Evolutionary conservation across 92 coral and sea anemone species (phyloP).

Genomic region (Anthopleura xanthogrammica): DNA sequence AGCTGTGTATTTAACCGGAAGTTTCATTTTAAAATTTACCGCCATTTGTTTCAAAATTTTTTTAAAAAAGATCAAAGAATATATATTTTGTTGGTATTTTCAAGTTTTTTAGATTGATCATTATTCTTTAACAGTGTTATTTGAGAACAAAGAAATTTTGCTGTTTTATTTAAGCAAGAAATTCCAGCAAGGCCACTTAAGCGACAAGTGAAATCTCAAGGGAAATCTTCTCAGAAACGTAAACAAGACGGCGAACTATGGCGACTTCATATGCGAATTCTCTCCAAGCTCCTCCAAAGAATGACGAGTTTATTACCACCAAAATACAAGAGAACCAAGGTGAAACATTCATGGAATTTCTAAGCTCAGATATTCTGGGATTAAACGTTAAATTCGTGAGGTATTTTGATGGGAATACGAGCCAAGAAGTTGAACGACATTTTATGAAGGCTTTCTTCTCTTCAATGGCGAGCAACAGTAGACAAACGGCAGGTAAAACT

Average conservation of each 20-base stretch:
- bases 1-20: background rate
- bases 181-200: background rate
- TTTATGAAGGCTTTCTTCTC: conserved; percentile 25
- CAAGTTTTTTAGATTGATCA: background rate
- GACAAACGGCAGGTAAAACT: background rate
- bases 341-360: conserved; percentile 42
- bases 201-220: conserved; percentile 4
- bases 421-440: conserved; percentile 48
- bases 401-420: conserved; percentile 43
- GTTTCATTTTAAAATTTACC: background rate
- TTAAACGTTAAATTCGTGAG: conserved; percentile 29
- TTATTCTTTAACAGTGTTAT: background rate
- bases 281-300: conserved; percentile 18
- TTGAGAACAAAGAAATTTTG: background rate
- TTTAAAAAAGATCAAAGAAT: background rate
- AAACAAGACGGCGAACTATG: conserved; percentile 21
- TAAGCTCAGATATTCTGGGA: conserved; percentile 34
- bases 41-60: background rate
- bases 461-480: conserved; percentile 22
- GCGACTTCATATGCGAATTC: conserved; percentile 29
- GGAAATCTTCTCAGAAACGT: background rate
- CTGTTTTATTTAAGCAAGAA: background rate
- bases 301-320: conserved; percentile 20
- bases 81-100: background rate
- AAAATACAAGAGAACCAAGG: conserved; percentile 23